Evolutionary conservation across 1,140 invertebrate genomes (phyloP).

Genomic region (Holotrichia oblita): DNA sequence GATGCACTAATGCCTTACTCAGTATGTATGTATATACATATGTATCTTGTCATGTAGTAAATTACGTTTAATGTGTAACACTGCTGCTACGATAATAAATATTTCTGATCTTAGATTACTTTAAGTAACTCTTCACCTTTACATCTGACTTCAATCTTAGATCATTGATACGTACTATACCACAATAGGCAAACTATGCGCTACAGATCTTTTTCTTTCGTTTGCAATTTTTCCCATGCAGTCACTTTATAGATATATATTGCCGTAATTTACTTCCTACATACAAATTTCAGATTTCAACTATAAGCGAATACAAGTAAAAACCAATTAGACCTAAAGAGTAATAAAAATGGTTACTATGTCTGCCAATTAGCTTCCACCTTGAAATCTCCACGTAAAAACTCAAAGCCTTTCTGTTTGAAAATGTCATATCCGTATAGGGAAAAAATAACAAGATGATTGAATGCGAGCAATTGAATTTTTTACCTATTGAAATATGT

Average conservation of each 20-base stretch:
- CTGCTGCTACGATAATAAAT: too few species aligned
- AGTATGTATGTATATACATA: too few species aligned
- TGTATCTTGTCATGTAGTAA: too few species aligned
- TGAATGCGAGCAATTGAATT: constrained; percentile 11
- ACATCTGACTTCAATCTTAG: not conserved
- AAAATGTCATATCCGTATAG: constrained; percentile 13
- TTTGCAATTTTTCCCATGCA: not conserved
- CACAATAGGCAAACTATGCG: not conserved
- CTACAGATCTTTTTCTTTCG: not conserved
- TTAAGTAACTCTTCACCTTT: not conserved
- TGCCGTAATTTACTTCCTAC: not conserved
- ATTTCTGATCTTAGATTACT: not conserved
- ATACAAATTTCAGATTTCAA: constrained; percentile 4
- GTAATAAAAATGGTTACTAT: not conserved
- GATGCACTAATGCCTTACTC: too few species aligned
- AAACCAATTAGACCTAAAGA: constrained; percentile 24
- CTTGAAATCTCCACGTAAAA: constrained; percentile 6
- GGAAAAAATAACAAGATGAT: constrained; percentile 27
- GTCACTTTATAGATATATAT: not conserved
- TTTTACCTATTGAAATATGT: not conserved
- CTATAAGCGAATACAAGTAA: not conserved
- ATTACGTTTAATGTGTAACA: too few species aligned
- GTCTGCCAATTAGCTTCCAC: not conserved
- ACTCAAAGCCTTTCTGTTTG: not conserved
- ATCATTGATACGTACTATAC: not conserved